Evolutionary conservation across 23 tunicate genomes (phyloP).

Genomic region (Ascidia mentula): DNA sequence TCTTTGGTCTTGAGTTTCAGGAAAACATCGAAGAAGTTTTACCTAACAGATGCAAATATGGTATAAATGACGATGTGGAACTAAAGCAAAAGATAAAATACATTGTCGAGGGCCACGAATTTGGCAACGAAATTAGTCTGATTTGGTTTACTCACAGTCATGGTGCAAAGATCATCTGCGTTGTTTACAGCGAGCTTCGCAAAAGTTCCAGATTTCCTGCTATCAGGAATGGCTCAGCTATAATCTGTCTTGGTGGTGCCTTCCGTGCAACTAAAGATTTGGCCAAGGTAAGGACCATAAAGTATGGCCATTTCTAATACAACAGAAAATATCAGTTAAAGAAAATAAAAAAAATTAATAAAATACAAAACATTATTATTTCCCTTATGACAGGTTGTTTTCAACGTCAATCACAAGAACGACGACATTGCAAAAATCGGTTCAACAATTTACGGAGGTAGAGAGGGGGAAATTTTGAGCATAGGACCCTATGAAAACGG

Average conservation of each 20-base stretch:
- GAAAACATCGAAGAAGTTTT: not conserved
- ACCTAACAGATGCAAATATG: not conserved
- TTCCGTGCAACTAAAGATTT: not conserved
- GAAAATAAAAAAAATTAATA: too few relatives aligned
- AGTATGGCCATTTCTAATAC: too few relatives aligned
- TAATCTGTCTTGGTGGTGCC: not conserved
- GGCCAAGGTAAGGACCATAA: not conserved
- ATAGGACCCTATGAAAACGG: not conserved
- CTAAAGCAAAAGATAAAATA: not conserved
- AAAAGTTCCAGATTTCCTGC: not conserved
- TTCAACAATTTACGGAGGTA: not conserved
- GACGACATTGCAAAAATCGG: not conserved
- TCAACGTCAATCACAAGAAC: not conserved
- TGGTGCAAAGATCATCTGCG: conserved; percentile 3
- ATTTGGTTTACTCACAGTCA: not conserved
- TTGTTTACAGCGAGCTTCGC: not conserved
- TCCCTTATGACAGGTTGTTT: too few relatives aligned
- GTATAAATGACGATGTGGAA: not conserved
- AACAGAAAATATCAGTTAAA: too few relatives aligned
- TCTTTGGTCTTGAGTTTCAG: not conserved
- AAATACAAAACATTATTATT: too few relatives aligned
- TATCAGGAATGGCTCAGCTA: not conserved
- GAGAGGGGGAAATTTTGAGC: not conserved
- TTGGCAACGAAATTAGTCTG: not conserved
- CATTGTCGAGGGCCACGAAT: not conserved